Conservation (phyloP, 2,113 vertebrate species). For the Rhipidura dahli region DNA sequence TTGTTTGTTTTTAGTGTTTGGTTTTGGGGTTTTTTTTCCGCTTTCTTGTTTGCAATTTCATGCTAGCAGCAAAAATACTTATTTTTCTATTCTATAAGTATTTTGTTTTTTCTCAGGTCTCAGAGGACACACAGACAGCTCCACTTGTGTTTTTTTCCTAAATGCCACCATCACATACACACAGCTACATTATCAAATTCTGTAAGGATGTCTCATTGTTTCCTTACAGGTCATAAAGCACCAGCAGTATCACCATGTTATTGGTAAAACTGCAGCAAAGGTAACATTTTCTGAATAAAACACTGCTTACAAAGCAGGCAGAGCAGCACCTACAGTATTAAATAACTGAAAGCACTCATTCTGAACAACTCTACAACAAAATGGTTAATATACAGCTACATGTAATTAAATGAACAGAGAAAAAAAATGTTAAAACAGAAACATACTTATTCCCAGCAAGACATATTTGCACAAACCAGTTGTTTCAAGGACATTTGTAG, state of each 20-base stretch:
- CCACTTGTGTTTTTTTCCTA: not conserved
- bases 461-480: not conserved
- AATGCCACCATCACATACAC: not conserved
- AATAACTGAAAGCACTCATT: not conserved
- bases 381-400: not conserved
- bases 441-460: not conserved
- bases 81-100: not conserved
- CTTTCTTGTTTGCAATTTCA: not conserved
- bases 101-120: not conserved
- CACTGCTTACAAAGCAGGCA: not conserved
- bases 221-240: not conserved
- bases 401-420: not conserved
- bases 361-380: not conserved
- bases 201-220: not conserved
- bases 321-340: not conserved
- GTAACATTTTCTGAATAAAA: not conserved
- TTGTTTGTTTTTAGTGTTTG: not conserved
- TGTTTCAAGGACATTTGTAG: not conserved
- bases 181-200: not conserved
- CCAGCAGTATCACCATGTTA: not conserved
- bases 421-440: not conserved
- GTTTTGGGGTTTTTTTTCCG: accelerated
- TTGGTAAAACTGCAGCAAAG: not conserved
- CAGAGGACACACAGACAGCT: not conserved
- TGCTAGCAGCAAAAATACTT: not conserved